Conservation (phyloP, 2,113 vertebrate species). For the Microcebus ravelobensis region DNA sequence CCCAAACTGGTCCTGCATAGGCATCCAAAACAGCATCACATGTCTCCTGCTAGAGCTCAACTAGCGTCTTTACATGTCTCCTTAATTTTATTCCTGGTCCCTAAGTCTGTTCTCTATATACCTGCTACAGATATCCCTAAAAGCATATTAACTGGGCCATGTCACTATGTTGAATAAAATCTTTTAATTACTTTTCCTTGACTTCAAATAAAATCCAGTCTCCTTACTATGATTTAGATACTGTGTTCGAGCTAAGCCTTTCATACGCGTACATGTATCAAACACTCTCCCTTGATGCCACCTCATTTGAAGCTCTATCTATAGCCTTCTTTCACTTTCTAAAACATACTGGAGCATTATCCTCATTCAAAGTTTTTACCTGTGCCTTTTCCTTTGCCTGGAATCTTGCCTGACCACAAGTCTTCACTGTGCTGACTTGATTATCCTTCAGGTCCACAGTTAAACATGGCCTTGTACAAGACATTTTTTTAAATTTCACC, state of each 20-base stretch:
- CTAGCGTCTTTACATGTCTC: neutral
- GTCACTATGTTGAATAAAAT: neutral
- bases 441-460: neutral
- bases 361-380: neutral
- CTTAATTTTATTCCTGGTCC: neutral
- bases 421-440: neutral
- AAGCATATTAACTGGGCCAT: neutral
- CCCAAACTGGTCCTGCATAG: neutral
- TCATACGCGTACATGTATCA: neutral
- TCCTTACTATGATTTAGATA: neutral
- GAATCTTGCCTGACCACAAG: neutral
- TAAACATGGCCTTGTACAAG: neutral
- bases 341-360: neutral
- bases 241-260: neutral
- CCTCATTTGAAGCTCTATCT: neutral
- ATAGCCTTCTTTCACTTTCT: neutral
- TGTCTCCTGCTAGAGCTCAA: neutral
- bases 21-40: neutral
- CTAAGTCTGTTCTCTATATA: neutral
- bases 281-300: neutral
- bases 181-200: neutral
- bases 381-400: neutral
- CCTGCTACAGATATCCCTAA: neutral
- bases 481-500: neutral
- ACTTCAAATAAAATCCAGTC: neutral